Conservation (phyloP, 35 echinoderm and acorn worm species). For the Heliocidaris erythrogramma region DNA sequence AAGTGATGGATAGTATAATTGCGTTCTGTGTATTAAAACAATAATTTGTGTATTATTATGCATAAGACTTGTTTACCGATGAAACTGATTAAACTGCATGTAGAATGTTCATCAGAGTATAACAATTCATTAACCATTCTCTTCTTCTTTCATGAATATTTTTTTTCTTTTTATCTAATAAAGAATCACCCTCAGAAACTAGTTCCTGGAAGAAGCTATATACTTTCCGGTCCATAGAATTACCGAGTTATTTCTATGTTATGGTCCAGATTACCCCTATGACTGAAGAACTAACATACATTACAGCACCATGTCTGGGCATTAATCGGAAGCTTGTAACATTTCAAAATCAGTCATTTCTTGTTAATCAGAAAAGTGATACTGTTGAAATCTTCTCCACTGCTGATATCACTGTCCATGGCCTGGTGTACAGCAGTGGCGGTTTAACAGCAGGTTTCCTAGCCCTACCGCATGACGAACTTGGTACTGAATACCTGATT, state of each 20-base stretch:
- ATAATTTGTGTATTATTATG: no score
- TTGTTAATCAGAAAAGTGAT: not conserved
- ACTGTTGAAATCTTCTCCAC: not conserved
- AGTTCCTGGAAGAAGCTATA: not conserved
- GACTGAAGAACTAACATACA: not conserved
- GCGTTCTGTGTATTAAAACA: no score
- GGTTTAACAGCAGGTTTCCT: not conserved
- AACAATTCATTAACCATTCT: no score
- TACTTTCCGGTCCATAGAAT: not conserved
- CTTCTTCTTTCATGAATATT: no score
- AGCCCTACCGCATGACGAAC: not conserved
- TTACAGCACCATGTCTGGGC: not conserved
- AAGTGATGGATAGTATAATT: no score
- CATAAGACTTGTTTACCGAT: no score
- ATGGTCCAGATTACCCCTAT: not conserved
- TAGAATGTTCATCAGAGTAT: no score
- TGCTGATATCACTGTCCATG: not conserved
- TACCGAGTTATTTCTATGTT: not conserved
- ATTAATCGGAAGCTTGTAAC: not conserved
- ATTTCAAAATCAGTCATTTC: not conserved
- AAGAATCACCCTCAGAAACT: not conserved
- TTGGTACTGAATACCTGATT: not conserved
- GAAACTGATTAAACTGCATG: no score
- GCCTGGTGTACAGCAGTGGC: not conserved
- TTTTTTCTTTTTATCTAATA: no score